phyloP scores from a whole-genome alignment of 92 coral and sea anemone genomes.

The Muricea muricata region DNA sequence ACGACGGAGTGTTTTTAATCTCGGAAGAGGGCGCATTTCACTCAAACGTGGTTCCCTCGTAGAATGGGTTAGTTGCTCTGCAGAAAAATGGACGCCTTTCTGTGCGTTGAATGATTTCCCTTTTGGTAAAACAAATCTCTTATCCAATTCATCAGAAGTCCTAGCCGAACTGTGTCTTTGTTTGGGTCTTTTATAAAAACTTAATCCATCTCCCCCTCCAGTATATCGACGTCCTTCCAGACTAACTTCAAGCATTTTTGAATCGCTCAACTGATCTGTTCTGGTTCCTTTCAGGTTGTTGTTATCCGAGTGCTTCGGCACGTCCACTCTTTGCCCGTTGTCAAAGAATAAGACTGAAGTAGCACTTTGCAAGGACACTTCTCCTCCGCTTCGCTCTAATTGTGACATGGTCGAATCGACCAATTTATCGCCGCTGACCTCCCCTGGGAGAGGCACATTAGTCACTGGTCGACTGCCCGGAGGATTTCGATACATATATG shows the following conservation, averaged over 20 bases:
- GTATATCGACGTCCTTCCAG: not conserved
- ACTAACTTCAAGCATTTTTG: not conserved
- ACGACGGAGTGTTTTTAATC: not conserved
- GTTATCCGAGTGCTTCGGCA: constrained; percentile 1
- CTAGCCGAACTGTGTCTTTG: not conserved
- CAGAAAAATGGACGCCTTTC: constrained; percentile 1
- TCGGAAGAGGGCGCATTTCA: not conserved
- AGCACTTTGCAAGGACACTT: constrained; percentile 16
- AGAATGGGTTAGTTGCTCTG: not conserved
- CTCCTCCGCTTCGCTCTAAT: constrained; percentile 15
- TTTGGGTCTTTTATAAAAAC: not conserved
- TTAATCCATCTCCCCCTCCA: not conserved
- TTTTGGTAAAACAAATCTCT: not conserved
- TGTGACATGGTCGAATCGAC: constrained; percentile 17
- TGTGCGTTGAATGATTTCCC: not conserved
- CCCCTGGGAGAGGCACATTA: constrained; percentile 18
- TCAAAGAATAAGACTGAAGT: constrained; percentile 16
- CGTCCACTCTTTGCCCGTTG: constrained; percentile 25
- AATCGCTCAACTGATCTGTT: not conserved
- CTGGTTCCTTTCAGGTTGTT: not conserved
- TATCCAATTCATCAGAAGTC: not conserved
- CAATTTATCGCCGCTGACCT: not conserved
- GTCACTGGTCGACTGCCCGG: constrained; percentile 26
- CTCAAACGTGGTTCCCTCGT: not conserved
- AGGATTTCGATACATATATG: not conserved